Evolutionary conservation across 2,113 vertebrate species (phyloP), one percentile per base, ranked within the genome.

Genomic region (Myxocyprinus asiaticus): DNA sequence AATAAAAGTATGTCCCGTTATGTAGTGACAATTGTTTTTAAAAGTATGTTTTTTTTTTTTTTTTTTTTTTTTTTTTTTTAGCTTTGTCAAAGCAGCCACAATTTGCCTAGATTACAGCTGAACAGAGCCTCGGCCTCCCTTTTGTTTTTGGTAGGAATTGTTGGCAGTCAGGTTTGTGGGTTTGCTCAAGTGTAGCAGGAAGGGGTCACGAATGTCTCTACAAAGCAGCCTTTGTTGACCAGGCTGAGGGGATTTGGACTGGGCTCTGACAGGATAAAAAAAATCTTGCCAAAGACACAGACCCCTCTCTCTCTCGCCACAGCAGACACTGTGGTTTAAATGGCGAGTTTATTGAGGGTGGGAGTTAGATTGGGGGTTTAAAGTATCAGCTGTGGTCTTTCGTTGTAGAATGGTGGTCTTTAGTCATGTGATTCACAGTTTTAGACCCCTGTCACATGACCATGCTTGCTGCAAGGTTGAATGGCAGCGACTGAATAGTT

Each of bases 151-250:
- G 42, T 47, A 14, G 42, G 6, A 14, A 22, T 8, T 5, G 7
- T 7, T 51, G 11, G 55, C 22, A 10, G 50, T 59, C 67, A 33
- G 45, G 12, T 62, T 42, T 72, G 67, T 47, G 59, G 78, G 67
- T 72, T 53, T 65, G 47, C n/a, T 53, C 53, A 53, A 11, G 33
- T 64, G 12, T 14, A 50, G 10, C 7, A 44, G 64, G 22, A 48
- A 53, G 6, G 8, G 55, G 55, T 74, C 33, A 2, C 9, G 33
- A 44, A 43, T 68, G 5, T 12, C 58, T 61, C 17, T 63, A 80
- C 70, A 74, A 59, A 47, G 51, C 43, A 50, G 58, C 15, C 68
- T 71, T 74, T 74, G 79, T 81, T 53, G 70, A 48, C 14, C 44
- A 15, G 44, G 11, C 51, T 9, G 17, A 58, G 14, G 43, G 61